A percentile compares a stretch with the other conserved stretches of the same genome.
Conservation (phyloP, 2,797 vertebrate genomes). For the Semaprochilodus insignis region DNA sequence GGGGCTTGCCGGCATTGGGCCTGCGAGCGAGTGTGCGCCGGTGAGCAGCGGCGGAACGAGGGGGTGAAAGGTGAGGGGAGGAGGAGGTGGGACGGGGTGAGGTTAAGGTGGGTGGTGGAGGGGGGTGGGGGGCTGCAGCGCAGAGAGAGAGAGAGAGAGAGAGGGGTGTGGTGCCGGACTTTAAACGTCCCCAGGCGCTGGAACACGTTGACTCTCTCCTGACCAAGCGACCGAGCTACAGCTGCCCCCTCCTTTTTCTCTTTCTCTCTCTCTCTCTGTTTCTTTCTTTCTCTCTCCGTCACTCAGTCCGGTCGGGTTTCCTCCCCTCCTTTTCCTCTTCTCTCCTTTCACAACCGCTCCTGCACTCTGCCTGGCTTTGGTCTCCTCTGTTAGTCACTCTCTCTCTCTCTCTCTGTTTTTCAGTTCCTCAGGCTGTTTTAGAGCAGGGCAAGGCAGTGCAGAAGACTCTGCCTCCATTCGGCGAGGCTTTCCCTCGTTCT, state of each 20-base stretch:
- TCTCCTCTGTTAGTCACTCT: slow-evolving; percentile 15
- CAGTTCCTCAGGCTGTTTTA: slow-evolving; percentile 5
- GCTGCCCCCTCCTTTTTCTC: slow-evolving; percentile 58
- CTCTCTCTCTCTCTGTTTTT: slow-evolving; percentile 5
- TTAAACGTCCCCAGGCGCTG: slow-evolving; percentile 62
- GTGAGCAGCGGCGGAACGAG: slow-evolving; percentile 51
- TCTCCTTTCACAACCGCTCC: slow-evolving; percentile 39
- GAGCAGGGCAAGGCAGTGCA: slow-evolving; percentile 8
- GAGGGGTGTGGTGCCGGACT: slow-evolving; percentile 71
- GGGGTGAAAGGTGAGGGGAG: slow-evolving; percentile 61
- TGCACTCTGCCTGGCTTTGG: slow-evolving; percentile 25
- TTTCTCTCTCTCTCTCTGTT: slow-evolving; percentile 35
- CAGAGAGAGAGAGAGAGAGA: slow-evolving; percentile 49
- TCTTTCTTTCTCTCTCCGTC: slow-evolving; percentile 52
- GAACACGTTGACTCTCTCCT: slow-evolving; percentile 65
- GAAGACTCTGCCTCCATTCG: slow-evolving; percentile 23
- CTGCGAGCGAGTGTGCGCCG: slow-evolving; percentile 66
- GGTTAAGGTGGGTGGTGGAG: slow-evolving; percentile 30
- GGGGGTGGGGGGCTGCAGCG: slow-evolving; percentile 29
- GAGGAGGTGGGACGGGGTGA: slow-evolving; percentile 45
- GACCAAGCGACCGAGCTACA: slow-evolving; percentile 50
- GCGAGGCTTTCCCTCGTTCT: slow-evolving; percentile 12
- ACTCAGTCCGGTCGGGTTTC: slow-evolving; percentile 67
- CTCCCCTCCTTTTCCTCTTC: slow-evolving; percentile 52
- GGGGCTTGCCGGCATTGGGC: slow-evolving; percentile 78